phyloP scores from a whole-genome alignment of 2,113 vertebrate genomes.

The Ciconia maguari region DNA sequence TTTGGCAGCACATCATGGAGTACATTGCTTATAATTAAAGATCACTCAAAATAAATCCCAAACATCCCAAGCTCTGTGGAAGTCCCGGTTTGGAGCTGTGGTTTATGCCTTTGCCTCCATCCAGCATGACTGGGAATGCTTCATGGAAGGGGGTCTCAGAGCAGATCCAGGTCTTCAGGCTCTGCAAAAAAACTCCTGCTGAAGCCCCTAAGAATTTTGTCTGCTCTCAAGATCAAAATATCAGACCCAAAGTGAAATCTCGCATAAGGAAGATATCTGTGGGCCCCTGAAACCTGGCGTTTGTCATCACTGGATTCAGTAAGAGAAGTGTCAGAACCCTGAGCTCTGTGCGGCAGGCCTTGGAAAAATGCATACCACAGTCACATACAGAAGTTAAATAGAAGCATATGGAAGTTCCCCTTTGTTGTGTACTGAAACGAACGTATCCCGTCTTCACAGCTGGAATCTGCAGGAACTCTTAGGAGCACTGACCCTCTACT shows the following conservation, averaged over 20 bases:
- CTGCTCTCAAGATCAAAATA: not conserved
- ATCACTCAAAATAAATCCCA: not conserved
- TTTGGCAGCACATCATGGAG: not conserved
- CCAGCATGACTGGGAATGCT: not conserved
- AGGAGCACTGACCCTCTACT: not conserved
- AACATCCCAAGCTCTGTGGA: not conserved
- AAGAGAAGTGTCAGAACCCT: not conserved
- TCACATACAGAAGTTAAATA: constrained; percentile 11
- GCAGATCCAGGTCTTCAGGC: not conserved
- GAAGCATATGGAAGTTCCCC: constrained; percentile 21
- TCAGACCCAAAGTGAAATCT: not conserved
- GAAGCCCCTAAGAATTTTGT: not conserved
- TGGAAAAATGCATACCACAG: not conserved
- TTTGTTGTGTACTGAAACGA: not conserved
- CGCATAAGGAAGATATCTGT: not conserved
- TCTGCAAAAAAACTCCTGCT: not conserved
- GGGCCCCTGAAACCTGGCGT: not conserved
- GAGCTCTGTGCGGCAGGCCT: not conserved
- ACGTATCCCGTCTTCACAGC: not conserved
- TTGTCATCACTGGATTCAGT: constrained; percentile 1
- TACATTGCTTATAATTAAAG: not conserved
- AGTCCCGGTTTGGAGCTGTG: not conserved
- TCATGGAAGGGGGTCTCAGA: not conserved
- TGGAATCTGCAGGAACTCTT: constrained; percentile 12
- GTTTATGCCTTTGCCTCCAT: not conserved